phyloP scores from a whole-genome alignment of 2,797 vertebrate species.

The Danio jaintianensis region DNA sequence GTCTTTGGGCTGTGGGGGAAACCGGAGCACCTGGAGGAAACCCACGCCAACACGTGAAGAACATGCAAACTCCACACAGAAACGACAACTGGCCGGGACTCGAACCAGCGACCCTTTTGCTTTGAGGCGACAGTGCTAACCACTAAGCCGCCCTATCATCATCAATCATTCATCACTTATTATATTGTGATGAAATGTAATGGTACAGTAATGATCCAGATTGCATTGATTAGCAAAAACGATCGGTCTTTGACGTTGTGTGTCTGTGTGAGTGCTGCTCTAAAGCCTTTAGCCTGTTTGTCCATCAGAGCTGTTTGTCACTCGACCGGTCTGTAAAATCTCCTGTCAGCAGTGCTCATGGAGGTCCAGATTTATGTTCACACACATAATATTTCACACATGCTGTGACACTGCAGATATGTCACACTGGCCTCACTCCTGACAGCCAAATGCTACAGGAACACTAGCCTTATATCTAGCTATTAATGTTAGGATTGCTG shows the following conservation, averaged over 20 bases:
- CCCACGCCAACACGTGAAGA: no score
- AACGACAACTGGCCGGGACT: no score
- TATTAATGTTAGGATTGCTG: background rate
- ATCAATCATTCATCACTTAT: no score
- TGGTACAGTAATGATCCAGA: background rate
- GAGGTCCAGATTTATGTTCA: conserved; percentile 64
- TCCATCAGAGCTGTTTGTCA: conserved; percentile 63
- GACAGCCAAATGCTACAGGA: background rate
- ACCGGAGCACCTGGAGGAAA: no score
- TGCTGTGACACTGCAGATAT: conserved; percentile 54
- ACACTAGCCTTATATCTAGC: background rate
- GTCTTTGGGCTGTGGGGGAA: no score
- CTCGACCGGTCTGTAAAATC: conserved; percentile 54
- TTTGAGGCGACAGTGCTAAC: no score
- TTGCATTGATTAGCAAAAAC: background rate
- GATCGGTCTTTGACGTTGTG: background rate
- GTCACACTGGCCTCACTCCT: background rate
- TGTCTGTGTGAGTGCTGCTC: conserved; percentile 39
- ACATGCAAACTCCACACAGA: no score
- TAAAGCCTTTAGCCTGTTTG: conserved; percentile 62
- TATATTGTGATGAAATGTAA: no score
- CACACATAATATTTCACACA: conserved; percentile 53
- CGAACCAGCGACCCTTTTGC: no score
- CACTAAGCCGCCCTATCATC: no score
- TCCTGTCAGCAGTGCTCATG: conserved; percentile 55